Conservation (phyloP, 2,888 invertebrate species). For the Cheilosia impressa region DNA sequence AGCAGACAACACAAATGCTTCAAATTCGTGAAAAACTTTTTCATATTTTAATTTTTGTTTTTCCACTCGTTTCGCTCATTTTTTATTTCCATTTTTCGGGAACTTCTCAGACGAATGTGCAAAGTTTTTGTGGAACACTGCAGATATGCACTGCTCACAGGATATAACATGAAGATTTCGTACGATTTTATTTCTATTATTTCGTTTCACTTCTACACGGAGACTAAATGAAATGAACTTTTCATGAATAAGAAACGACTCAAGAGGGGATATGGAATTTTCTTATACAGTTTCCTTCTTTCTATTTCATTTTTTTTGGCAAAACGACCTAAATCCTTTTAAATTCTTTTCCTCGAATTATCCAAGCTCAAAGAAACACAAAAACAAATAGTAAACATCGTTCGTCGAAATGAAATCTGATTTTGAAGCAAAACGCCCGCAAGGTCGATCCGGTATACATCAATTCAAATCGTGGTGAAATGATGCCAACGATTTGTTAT, state of each 20-base stretch:
- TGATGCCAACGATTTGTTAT: constrained; percentile 62
- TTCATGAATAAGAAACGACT: constrained; percentile 39
- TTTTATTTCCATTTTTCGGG: constrained; percentile 19
- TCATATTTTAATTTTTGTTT: constrained; percentile 69
- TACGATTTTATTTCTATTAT: constrained; percentile 58
- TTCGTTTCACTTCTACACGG: constrained; percentile 30
- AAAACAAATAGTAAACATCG: constrained; percentile 20
- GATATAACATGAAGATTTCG: constrained; percentile 61
- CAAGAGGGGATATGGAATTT: neutral
- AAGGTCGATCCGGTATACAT: constrained; percentile 31
- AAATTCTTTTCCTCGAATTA: constrained; percentile 37
- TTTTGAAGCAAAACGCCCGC: constrained; percentile 17
- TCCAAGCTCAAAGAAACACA: constrained; percentile 23
- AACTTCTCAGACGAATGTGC: constrained; percentile 72
- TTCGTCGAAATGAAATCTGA: constrained; percentile 24
- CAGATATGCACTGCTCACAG: constrained; percentile 61
- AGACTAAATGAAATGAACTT: constrained; percentile 57
- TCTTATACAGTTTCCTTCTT: neutral
- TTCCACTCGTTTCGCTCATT: neutral
- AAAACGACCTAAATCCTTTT: constrained; percentile 28
- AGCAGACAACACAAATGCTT: constrained; percentile 65
- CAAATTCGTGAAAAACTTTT: constrained; percentile 59
- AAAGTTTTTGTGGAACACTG: constrained; percentile 66
- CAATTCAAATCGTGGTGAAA: constrained; percentile 52
- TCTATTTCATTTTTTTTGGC: neutral